Evolutionary conservation across 2,888 invertebrate species (phyloP), one percentile per base, ranked within the genome.

Genomic region (Thyatira batis): DNA sequence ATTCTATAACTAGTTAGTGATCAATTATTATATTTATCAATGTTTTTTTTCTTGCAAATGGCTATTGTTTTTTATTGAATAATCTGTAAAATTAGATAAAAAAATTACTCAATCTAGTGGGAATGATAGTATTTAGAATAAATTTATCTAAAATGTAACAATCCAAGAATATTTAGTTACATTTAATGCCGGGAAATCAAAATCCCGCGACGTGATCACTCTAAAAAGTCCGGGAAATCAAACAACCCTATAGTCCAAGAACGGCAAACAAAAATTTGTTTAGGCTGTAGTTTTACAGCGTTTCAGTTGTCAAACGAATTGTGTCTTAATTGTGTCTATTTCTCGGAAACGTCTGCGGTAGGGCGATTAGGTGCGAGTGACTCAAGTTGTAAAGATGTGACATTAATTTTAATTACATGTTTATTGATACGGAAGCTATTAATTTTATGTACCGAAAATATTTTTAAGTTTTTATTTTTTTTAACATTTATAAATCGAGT

Each of bases 301-400:
- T 48, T 48, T 48, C 65, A 55, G 60, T 67, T 64, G 72, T 73
- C 72, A 67, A 68, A 57, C 65, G 63, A 65, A 73, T 73, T 67
- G 67, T 58, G 55, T 59, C 64, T 60, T 58, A 54, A 66, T 62
- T 60, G 61, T 58, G 56, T 53, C 51, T 70, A 73, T 74, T 82
- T 76, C 74, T 73, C 45, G 60, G 70, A 76, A 73, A 68, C 71
- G 71, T 76, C 81, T 85, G 86, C 76, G 83, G 86, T 84, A 77
- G 83, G 81, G 73, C 72, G 66, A 75, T 69, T 65, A 64, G 53
- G 65, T 71, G 78, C 52, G 54, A 67, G 13, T 10, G 27, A 56
- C 25, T 30, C 51, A 27, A 49, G 23, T 55, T 51, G 68, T 67
- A 77, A 80, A 85, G 75, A 69, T 74, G 64, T 63, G 82, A 83